Percentiles rank a stretch among this genome's conserved stretches.
These are phyloP conservation scores for Chaetodon trifasciatus DNA, from an alignment of 2,797 vertebrate genomes.

Conservation along the genomic window DNA sequence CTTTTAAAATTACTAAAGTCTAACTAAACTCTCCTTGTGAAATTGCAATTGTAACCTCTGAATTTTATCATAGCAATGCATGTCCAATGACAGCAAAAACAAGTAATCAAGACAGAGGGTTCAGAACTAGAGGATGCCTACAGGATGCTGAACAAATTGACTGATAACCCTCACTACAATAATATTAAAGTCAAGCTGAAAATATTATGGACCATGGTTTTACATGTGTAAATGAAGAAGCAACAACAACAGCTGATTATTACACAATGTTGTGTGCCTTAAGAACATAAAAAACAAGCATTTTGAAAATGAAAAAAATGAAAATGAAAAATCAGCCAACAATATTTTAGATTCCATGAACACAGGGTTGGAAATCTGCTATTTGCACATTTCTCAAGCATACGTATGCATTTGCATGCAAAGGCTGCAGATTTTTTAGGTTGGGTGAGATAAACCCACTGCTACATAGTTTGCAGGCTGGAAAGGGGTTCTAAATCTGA, in stretches of 20 bases:
- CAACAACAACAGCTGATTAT: not conserved
- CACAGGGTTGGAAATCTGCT: not conserved
- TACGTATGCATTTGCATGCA: slow-evolving; percentile 3
- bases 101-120: not conserved
- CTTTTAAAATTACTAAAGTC: not conserved
- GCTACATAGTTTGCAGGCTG: slow-evolving; percentile 15
- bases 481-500: slow-evolving; percentile 7
- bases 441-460: slow-evolving; percentile 8
- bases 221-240: not conserved
- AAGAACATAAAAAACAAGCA: not conserved
- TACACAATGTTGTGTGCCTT: not conserved
- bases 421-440: slow-evolving; percentile 7
- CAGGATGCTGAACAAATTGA: not conserved
- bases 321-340: too few relatives aligned
- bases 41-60: slow-evolving; percentile 10
- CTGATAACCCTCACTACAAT: not conserved
- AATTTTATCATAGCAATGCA: not conserved
- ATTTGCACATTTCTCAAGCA: slow-evolving; percentile 11
- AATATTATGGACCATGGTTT: not conserved
- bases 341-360: slow-evolving; percentile 3
- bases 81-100: slow-evolving; percentile 6
- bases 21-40: not conserved
- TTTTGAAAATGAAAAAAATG: not conserved
- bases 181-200: not conserved
- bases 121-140: not conserved